Conservation (phyloP, 2,113 vertebrate genomes). For the Nothoprocta perdicaria region DNA sequence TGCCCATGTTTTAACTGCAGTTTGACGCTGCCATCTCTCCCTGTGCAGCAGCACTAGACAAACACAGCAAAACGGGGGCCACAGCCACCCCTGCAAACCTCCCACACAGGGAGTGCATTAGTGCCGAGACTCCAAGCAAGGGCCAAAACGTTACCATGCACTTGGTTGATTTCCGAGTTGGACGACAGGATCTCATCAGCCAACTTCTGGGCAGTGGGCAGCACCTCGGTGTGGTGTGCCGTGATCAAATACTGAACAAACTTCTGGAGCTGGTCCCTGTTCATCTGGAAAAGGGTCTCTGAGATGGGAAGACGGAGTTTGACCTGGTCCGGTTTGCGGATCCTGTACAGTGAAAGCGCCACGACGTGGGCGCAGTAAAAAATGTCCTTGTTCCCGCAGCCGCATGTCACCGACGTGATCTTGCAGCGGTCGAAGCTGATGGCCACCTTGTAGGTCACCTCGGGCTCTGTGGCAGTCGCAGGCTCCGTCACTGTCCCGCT, state of each 20-base stretch:
- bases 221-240: conserved; percentile 97
- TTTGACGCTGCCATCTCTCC: neutral
- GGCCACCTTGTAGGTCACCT: conserved; percentile 95
- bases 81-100: neutral
- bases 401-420: conserved; percentile 98
- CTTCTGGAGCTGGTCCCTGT: conserved; percentile 98
- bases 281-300: conserved; percentile 99
- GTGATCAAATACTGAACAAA: conserved; percentile 99
- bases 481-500: conserved; percentile 95
- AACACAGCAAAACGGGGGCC: rapidly evolving
- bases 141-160: conserved; percentile 85
- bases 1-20: rapidly evolving
- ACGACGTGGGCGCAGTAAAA: conserved; percentile 99
- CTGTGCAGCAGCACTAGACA: neutral
- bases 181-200: conserved; percentile 99
- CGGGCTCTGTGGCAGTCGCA: conserved; percentile 87
- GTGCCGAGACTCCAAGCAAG: neutral
- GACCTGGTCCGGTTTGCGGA: conserved; percentile 97
- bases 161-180: conserved; percentile 99
- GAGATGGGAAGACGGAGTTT: conserved; percentile 98
- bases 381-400: conserved; percentile 97
- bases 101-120: neutral
- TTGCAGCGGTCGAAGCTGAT: conserved; percentile 99
- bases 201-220: conserved; percentile 97
- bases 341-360: conserved; percentile 96